These are phyloP conservation scores for Nesidiocoris tenuis DNA, from an alignment of 2,888 invertebrate genomes.

Conservation along the genomic window DNA sequence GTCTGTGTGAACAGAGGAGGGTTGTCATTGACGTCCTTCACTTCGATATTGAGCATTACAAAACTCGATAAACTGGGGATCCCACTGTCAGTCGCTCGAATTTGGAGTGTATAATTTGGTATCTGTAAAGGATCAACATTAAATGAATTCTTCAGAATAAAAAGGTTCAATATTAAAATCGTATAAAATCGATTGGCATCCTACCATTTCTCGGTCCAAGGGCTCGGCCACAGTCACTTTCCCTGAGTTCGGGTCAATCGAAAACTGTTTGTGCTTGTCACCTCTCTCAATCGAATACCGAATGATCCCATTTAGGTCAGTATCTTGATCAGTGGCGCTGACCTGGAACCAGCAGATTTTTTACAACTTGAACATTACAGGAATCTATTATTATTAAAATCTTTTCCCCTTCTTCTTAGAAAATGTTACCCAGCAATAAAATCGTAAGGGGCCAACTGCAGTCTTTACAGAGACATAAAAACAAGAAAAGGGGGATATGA, in stretches of 20 bases:
- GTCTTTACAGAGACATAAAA: too few relatives aligned
- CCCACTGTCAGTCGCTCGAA: constrained; percentile 81
- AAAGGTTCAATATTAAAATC: too few relatives aligned
- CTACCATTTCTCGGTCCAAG: constrained; percentile 80
- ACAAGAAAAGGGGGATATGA: too few relatives aligned
- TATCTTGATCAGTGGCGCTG: constrained; percentile 81
- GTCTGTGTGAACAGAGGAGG: constrained; percentile 76
- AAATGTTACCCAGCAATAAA: too few relatives aligned
- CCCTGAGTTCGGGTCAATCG: constrained; percentile 74
- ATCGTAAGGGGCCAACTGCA: too few relatives aligned
- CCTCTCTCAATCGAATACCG: constrained; percentile 75
- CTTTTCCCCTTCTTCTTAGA: too few relatives aligned
- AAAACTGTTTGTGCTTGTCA: constrained; percentile 74
- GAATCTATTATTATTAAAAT: too few relatives aligned
- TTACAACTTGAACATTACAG: too few relatives aligned
- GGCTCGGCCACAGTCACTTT: constrained; percentile 70
- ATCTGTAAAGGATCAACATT: constrained; percentile 54
- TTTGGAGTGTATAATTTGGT: constrained; percentile 70
- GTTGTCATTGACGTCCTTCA: constrained; percentile 90
- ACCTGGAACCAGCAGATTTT: constrained; percentile 60
- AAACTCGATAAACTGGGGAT: constrained; percentile 71
- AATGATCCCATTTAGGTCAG: constrained; percentile 75
- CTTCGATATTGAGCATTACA: constrained; percentile 73
- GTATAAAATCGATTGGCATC: too few relatives aligned
- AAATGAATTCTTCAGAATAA: too few relatives aligned